These are phyloP conservation scores for Sweltsa coloradensis DNA, from an alignment of 1,140 invertebrate species.

Conservation along the genomic window DNA sequence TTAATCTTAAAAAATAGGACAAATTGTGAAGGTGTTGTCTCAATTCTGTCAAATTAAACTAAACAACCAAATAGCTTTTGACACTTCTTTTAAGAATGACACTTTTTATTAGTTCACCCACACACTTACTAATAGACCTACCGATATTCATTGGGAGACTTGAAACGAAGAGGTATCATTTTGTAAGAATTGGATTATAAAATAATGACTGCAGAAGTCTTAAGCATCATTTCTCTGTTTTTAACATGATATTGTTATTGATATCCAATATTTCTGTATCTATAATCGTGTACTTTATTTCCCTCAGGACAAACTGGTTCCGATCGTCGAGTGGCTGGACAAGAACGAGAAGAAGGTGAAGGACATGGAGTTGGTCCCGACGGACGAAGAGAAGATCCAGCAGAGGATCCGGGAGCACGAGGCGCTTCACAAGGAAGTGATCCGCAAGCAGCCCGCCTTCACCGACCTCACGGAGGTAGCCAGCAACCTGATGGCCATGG, in stretches of 20 bases:
- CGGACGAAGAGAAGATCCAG: constrained; percentile 88
- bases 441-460: constrained; percentile 74
- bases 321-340: constrained; percentile 84
- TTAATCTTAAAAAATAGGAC: too few species aligned
- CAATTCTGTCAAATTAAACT: too few species aligned
- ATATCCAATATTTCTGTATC: not conserved
- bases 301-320: constrained; percentile 70
- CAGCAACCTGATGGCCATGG: constrained; percentile 72
- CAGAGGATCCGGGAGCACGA: constrained; percentile 72
- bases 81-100: too few species aligned
- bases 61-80: too few species aligned
- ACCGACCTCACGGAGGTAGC: constrained; percentile 80
- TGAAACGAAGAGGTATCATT: too few species aligned
- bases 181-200: too few species aligned
- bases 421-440: constrained; percentile 72
- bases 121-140: too few species aligned
- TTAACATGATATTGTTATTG: constrained; percentile 1
- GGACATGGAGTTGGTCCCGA: constrained; percentile 79
- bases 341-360: constrained; percentile 75
- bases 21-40: too few species aligned
- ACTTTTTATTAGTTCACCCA: too few species aligned
- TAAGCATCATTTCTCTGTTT: too few species aligned
- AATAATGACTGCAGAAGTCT: too few species aligned
- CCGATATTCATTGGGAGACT: too few species aligned
- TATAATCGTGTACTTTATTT: not conserved